A percentile compares a stretch with the other conserved stretches of the same genome.
Conservation (phyloP, 2,113 vertebrate genomes). For the Myrmophylax atrothorax region DNA sequence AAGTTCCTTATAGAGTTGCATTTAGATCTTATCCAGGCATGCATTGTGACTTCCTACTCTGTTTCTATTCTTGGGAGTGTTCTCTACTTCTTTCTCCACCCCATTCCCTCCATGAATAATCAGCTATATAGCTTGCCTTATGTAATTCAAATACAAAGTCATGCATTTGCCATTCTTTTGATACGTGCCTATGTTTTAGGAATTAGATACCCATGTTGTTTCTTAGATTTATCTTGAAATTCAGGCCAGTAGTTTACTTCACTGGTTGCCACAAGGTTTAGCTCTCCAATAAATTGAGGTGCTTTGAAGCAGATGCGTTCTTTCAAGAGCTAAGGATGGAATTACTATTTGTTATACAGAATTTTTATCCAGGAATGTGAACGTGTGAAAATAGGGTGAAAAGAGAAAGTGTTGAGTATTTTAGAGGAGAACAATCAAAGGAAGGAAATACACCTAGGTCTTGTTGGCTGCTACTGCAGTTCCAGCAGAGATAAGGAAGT, state of each 20-base stretch:
- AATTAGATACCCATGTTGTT: not conserved
- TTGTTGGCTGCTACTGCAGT: not conserved
- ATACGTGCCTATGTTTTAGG: not conserved
- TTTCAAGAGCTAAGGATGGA: not conserved
- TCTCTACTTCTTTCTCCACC: not conserved
- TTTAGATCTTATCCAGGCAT: not conserved
- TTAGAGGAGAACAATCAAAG: not conserved
- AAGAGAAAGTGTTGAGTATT: not conserved
- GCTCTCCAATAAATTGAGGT: not conserved
- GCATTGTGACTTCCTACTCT: not conserved
- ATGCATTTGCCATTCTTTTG: not conserved
- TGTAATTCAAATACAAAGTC: not conserved
- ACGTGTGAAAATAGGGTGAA: not conserved
- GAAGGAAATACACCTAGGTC: not conserved
- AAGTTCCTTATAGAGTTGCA: not conserved
- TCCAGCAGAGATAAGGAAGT: not conserved
- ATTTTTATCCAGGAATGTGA: not conserved
- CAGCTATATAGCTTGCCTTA: not conserved
- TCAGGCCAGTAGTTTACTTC: not conserved
- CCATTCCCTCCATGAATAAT: not conserved
- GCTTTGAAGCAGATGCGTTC: not conserved
- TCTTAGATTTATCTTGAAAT: not conserved
- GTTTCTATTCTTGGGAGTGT: not conserved
- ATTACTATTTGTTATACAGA: not conserved
- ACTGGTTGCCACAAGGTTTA: not conserved